These are phyloP conservation scores for Rotaria macrura DNA, from an alignment of 2,888 invertebrate species.

Conservation along the genomic window DNA sequence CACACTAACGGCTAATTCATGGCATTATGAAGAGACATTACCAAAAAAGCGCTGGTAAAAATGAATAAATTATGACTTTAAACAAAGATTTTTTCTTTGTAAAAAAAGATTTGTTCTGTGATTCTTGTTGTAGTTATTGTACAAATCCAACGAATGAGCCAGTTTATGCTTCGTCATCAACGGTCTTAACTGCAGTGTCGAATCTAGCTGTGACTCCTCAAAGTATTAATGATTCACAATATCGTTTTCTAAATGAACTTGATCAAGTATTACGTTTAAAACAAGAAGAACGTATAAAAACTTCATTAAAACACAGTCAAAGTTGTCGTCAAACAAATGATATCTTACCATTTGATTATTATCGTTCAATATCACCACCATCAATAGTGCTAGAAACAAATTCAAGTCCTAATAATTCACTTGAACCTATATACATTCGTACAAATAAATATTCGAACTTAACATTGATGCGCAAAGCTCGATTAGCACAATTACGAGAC, in stretches of 20 bases:
- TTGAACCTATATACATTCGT: not conserved
- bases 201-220: not conserved
- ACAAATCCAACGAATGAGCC: not conserved
- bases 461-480: not conserved
- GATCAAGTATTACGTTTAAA: not conserved
- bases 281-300: not conserved
- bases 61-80: not conserved
- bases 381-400: not conserved
- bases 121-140: not conserved
- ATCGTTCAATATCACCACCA: not conserved
- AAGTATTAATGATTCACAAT: not conserved
- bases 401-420: not conserved
- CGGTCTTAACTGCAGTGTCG: not conserved
- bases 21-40: not conserved
- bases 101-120: too few species aligned
- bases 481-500: not conserved
- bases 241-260: not conserved
- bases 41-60: not conserved
- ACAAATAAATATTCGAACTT: not conserved
- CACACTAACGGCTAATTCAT: not conserved
- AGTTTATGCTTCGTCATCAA: not conserved
- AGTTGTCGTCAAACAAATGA: not conserved
- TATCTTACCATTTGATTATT: not conserved
- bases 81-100: too few species aligned
- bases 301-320: not conserved